Evolutionary conservation across 2,113 vertebrate species (phyloP), one percentile per base, ranked within the genome.

Genomic region (Gymnocephalus cernua): DNA sequence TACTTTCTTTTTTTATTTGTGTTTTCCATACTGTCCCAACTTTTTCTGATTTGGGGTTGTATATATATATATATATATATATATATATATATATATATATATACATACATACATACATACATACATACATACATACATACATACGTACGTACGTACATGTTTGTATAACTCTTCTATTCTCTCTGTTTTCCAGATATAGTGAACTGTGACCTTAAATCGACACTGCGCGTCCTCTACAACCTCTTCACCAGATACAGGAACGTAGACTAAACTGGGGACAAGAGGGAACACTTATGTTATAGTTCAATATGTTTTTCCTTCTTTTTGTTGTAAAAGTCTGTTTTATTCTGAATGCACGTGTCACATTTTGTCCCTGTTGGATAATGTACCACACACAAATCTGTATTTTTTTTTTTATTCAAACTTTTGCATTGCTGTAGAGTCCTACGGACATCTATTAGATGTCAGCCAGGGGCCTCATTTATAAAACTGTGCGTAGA

Each of bases 141-240:
- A 32, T 32, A 32, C n/a, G n/a, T n/a, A n/a, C n/a, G n/a, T n/a
- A n/a, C n/a, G n/a, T 32, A 32, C 5, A 4, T 41, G 38, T 41
- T 2, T 41, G 8, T 41, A 11, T 41, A 11, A 73, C n/a, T 44
- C 29, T 35, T 48, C 3, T 4, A 6, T 47, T 50, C 0, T 64
- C 19, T 41, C 47, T 27, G 3, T 18, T 44, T 45, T 56, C 6
- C 94, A 99, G 98, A 99, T 92, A 99, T 99, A 1, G 98, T 99
- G 90, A 99, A 99, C 93, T 98, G 97, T 85, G 98, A 99, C 92
- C 95, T 99, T 81, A 99, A 99, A 83, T 99, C 98, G 6, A 99
- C 98, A 0, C 95, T 99, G 80, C 96, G 98, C 63, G 98, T 99
- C 62, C 95, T 99, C 23, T 99, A 99, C 95, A 99, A 99, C 91